Base-by-base conservation (phyloP, 2,888 invertebrate genomes). In the Lepetodrilus schrolli region DNA sequence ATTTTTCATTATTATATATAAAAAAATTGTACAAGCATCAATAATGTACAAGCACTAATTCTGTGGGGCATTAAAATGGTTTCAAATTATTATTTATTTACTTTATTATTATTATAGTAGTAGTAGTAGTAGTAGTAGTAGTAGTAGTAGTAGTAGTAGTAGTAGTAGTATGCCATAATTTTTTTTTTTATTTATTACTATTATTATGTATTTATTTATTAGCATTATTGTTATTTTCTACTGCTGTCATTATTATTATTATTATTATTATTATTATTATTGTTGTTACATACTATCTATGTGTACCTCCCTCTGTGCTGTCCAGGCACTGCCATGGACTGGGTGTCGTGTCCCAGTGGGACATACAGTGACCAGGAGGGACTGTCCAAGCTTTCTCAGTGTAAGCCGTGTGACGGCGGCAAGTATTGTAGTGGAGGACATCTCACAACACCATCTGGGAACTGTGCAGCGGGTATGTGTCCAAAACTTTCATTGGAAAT, bases 281-380 rank as follows among this genome's bases (percentile, higher is more conserved):
- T 17, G 20, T 36, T 49, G 26, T 50, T 21, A 38, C 26, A 51
- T 10, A 37, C 17, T 7, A 66, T 20, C 4, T 10, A 4, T 3
- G 20, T 8, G 38, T 38, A 0, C 3, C 17, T 26, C 7, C 34
- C 4, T 58, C n/a, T 66, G 66, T n/a, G 5, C 13, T 70, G 4
- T 76, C 5, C 68, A 87, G 87, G 86, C 10, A 87, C 87, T n/a
- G 87, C 85, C 21, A 73, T 80, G 30, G 80, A 82, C 80, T 87
- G 86, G 87, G 75, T 76, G 78, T 76, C 85, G 0, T 89, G 89
- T 71, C 88, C 89, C 0, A 79, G 83, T 36, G 89, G 89, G 26
- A 87, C 88, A 0, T 89, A 83, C 80, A 85, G 86, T 72, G 80
- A 81, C 77, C 77, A 76, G 37, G 74, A 76, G 20, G 82, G 83